These are phyloP conservation scores for Zygothrica quintamaculata DNA, from an alignment of 2,888 invertebrate genomes.

Conservation along the genomic window DNA sequence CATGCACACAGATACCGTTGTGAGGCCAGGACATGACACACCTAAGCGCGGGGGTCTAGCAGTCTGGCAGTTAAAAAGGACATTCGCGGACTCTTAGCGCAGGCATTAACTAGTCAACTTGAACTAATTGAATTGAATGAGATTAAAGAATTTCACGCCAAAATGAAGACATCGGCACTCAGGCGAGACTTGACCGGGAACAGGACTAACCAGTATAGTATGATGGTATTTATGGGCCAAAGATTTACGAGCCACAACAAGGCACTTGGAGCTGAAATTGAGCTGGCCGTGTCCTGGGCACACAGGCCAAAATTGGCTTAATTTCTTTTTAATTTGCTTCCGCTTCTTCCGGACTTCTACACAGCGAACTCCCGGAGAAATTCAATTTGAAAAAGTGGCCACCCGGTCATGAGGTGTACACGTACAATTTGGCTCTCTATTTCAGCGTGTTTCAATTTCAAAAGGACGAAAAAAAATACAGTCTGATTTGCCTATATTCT, in stretches of 20 bases:
- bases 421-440: conserved; percentile 21
- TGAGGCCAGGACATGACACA: conserved; percentile 19
- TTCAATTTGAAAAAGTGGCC: conserved; percentile 80
- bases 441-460: conserved; percentile 60
- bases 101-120: conserved; percentile 81
- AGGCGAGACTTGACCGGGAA: conserved; percentile 46
- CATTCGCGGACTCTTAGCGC: conserved; percentile 52
- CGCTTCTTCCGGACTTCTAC: conserved; percentile 42
- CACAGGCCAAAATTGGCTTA: conserved; percentile 82
- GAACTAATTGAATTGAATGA: conserved; percentile 84
- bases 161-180: conserved; percentile 67
- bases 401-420: conserved; percentile 51
- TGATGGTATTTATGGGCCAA: conserved; percentile 80
- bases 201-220: conserved; percentile 39
- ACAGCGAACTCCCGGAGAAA: conserved; percentile 56
- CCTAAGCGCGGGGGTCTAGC: conserved; percentile 50
- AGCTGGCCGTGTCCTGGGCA: conserved; percentile 65
- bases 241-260: conserved; percentile 81
- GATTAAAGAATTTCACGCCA: conserved; percentile 84
- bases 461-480: too few species aligned
- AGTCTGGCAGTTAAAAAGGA: conserved; percentile 47
- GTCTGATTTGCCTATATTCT: conserved; percentile 52
- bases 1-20: conserved; percentile 18
- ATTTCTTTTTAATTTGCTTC: conserved; percentile 84
- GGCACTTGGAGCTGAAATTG: conserved; percentile 71